Percentiles rank a stretch among this genome's conserved stretches.
Evolutionary conservation across 1,140 invertebrate genomes (phyloP).

Genomic region (Cotesia chilonis): DNA sequence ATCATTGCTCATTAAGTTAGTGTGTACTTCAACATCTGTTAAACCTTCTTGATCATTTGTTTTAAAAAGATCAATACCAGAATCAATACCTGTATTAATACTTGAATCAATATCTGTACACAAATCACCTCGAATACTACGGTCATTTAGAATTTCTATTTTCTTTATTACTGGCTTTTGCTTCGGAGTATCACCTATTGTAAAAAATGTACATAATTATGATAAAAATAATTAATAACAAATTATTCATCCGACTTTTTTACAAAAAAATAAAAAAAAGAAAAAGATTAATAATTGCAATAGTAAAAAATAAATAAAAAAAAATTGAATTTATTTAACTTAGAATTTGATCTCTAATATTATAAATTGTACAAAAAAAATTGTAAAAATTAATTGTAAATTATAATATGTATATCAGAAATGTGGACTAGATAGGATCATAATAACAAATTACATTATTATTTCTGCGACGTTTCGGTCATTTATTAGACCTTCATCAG

Average conservation of each 20-base stretch:
- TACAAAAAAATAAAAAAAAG: background rate
- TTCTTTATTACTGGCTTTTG: background rate
- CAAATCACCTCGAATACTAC: conserved; percentile 34
- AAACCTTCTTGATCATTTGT: background rate
- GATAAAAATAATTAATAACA: background rate
- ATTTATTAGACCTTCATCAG: too few relatives aligned
- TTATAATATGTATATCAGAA: too few relatives aligned
- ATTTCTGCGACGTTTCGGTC: too few relatives aligned
- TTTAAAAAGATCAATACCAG: background rate
- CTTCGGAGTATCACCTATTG: background rate
- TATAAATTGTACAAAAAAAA: background rate
- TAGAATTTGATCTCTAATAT: background rate
- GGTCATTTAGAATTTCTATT: background rate
- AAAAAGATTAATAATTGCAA: background rate
- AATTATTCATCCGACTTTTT: background rate
- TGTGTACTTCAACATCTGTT: background rate
- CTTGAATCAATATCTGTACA: background rate
- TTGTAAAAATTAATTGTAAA: too few relatives aligned
- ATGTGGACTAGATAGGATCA: too few relatives aligned
- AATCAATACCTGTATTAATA: background rate
- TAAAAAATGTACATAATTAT: background rate
- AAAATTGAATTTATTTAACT: background rate
- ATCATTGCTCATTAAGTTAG: background rate
- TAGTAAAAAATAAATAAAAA: background rate
- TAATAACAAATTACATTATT: too few relatives aligned